These are phyloP conservation scores for Junco hyemalis DNA, from an alignment of 2,113 vertebrate species.

Conservation along the genomic window DNA sequence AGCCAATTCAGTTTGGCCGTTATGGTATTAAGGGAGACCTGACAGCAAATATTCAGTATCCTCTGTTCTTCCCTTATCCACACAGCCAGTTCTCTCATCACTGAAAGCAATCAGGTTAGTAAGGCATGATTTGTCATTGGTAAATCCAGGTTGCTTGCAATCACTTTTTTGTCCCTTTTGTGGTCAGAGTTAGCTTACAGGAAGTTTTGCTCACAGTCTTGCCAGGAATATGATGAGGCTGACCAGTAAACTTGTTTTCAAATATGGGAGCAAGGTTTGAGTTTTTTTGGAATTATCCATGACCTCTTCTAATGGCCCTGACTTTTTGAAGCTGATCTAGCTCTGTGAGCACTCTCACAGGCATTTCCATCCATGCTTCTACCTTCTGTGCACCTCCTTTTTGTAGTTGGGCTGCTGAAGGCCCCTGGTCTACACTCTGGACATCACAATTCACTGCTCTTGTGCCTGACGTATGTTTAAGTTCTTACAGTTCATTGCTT, in stretches of 20 bases:
- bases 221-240: neutral
- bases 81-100: neutral
- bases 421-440: neutral
- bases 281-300: neutral
- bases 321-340: neutral
- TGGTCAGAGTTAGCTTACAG: neutral
- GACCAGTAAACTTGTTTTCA: neutral
- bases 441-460: neutral
- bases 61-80: neutral
- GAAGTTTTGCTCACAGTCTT: neutral
- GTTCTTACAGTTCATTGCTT: neutral
- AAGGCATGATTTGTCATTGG: neutral
- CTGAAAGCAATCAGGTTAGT: neutral
- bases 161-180: neutral
- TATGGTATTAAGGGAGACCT: neutral
- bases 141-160: neutral
- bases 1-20: neutral
- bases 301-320: neutral
- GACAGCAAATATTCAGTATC: neutral
- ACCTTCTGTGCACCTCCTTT: neutral
- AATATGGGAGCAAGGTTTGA: neutral
- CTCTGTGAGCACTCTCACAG: neutral
- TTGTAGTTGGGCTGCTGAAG: neutral
- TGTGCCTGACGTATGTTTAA: neutral
- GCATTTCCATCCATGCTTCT: neutral